Evolutionary conservation across 2,888 invertebrate species (phyloP).

Genomic region (Dicranocentrus wangi): DNA sequence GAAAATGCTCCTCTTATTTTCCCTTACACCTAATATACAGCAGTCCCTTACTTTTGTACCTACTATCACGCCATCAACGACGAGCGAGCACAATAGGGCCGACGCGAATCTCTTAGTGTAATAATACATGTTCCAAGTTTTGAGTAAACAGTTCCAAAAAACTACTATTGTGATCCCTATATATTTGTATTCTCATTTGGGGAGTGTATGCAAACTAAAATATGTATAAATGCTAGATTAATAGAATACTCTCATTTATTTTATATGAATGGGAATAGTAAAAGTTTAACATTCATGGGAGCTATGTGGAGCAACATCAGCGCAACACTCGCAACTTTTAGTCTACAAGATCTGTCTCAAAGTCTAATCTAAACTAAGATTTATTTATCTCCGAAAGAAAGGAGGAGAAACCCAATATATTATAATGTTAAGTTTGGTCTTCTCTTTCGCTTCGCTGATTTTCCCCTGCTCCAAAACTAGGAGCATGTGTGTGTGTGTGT

Average conservation of each 20-base stretch:
- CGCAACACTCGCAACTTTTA: conserved; percentile 30
- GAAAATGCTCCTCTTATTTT: not conserved
- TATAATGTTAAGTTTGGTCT: conserved; percentile 58
- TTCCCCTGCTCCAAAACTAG: not conserved
- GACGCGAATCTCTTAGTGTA: no score
- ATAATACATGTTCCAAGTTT: conserved; percentile 39
- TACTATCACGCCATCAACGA: conserved; percentile 13
- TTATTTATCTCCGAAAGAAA: conserved; percentile 66
- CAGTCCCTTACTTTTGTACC: no score
- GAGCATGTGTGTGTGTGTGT: no score
- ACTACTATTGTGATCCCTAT: not conserved
- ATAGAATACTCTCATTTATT: conserved; percentile 46
- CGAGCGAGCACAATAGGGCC: no score
- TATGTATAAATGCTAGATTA: conserved; percentile 37
- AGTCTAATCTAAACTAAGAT: conserved; percentile 67
- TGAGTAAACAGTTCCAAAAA: conserved; percentile 42
- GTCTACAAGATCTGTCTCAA: conserved; percentile 59
- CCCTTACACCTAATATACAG: no score
- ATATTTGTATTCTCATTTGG: not conserved
- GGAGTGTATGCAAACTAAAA: not conserved
- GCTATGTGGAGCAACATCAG: not conserved
- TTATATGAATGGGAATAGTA: not conserved
- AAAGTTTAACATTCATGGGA: conserved; percentile 7
- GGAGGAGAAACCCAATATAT: conserved; percentile 63
- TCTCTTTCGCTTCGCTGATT: conserved; percentile 40